Evolutionary conservation across 2,113 vertebrate genomes (phyloP), one percentile per base, ranked within the genome.

Genomic region (Chauna torquata): DNA sequence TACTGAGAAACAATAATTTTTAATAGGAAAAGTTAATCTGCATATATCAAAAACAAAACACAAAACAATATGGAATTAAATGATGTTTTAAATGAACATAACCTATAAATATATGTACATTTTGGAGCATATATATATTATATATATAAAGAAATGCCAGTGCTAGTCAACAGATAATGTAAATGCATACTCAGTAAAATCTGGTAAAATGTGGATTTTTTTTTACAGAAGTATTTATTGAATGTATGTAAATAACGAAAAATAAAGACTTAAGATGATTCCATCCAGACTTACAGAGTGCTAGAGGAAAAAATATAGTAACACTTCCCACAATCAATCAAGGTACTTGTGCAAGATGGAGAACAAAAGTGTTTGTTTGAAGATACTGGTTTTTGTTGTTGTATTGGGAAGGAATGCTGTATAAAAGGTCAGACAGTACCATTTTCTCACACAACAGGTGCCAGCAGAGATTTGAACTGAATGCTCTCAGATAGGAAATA

Each of bases 21-120:
- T 96, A 95, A 91, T 83, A 93, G 55, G 86, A 94, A 90, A 70
- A 89, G 7, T 75, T 72, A 85, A 87, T 68, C 38, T 62, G 12
- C 3, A 16, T 49, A 68, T 58, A 89, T 77, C 83, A 76, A 91
- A 88, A 87, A 3, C 18, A 78, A 65, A 81, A 0, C n/a, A 93
- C 24, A 89, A 87, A 94, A 78, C 42, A 88, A 91, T 20, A 92
- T 27, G 15, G 22, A 82, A 76, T 77, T 85, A 81, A 91, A 79
- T 27, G 5, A 77, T 90, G 11, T 7, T 66, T 90, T 85, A 94
- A 64, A 86, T 72, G 40, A 70, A 62, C 9, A 32, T 68, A 75
- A 16, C 4, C 65, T 92, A 91, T 96, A 97, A 97, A 97, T 95
- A 92, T 95, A 94, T 92, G 36, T 96, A 95, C 86, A 96, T 74